Percentiles rank a stretch among this genome's conserved stretches.
phyloP scores from a whole-genome alignment of 2,113 vertebrate species.

The Nothocercus julius region DNA sequence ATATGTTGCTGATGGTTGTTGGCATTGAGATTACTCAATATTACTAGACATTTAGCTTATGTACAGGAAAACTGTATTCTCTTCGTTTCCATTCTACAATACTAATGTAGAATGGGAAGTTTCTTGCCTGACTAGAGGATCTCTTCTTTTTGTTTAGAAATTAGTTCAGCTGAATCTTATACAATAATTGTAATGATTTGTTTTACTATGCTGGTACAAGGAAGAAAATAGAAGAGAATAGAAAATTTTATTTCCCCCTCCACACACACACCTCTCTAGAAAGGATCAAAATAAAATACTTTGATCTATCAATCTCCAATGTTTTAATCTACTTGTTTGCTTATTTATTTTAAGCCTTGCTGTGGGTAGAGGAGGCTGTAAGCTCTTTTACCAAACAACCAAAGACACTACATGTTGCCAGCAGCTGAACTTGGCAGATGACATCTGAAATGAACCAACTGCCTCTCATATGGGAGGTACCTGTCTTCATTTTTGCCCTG shows the following conservation, averaged over 20 bases:
- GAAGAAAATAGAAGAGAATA: background rate
- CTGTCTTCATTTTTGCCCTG: background rate
- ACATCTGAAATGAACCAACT: background rate
- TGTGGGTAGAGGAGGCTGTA: accelerated
- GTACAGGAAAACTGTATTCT: background rate
- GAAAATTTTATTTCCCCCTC: background rate
- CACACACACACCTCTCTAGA: too few species aligned
- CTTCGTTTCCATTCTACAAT: background rate
- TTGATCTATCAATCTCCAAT: background rate
- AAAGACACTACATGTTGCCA: accelerated
- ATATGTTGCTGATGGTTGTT: accelerated
- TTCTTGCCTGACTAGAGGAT: background rate
- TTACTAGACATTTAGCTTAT: background rate
- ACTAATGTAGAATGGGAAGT: background rate
- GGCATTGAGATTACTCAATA: background rate
- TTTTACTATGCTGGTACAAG: background rate
- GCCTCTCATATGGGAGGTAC: background rate
- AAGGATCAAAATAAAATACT: background rate
- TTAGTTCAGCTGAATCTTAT: background rate
- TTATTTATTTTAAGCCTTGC: background rate
- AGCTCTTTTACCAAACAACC: background rate
- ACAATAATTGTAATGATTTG: background rate
- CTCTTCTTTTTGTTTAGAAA: background rate
- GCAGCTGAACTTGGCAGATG: accelerated
- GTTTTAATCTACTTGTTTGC: background rate